These are phyloP conservation scores for Salarias fasciatus DNA, from an alignment of 2,797 vertebrate species.

Conservation along the genomic window DNA sequence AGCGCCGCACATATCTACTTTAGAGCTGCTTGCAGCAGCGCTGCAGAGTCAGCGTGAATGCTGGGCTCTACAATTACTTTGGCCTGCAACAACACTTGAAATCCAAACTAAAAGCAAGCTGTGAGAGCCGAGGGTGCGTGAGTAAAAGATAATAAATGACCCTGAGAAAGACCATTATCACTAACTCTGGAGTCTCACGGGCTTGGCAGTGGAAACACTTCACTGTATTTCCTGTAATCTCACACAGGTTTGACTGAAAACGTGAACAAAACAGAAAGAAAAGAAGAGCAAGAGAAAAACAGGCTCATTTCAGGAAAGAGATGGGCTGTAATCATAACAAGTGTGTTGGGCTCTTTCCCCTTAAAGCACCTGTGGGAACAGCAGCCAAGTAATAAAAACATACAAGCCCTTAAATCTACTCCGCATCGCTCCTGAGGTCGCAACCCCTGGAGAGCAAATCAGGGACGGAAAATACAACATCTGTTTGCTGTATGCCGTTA, in stretches of 20 bases:
- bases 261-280: slow-evolving; percentile 28
- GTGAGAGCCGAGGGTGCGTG: slow-evolving; percentile 21
- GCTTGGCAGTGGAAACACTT: slow-evolving; percentile 49
- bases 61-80: slow-evolving; percentile 26
- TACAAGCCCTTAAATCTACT: slow-evolving; percentile 71
- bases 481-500: slow-evolving; percentile 47
- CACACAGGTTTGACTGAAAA: slow-evolving; percentile 33
- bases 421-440: slow-evolving; percentile 50
- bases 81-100: slow-evolving; percentile 36
- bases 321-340: slow-evolving; percentile 65
- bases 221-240: slow-evolving; percentile 63
- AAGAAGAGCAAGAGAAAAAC: slow-evolving; percentile 12
- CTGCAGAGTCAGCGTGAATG: slow-evolving; percentile 36
- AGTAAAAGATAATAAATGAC: slow-evolving; percentile 63
- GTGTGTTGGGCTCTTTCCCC: slow-evolving; percentile 37
- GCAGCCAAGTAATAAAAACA: slow-evolving; percentile 76
- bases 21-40: not conserved
- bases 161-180: slow-evolving; percentile 46
- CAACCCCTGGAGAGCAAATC: slow-evolving; percentile 34
- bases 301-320: slow-evolving; percentile 51
- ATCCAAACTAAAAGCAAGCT: slow-evolving; percentile 25
- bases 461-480: slow-evolving; percentile 61
- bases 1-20: not conserved
- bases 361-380: slow-evolving; percentile 75
- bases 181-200: slow-evolving; percentile 34